A percentile compares a stretch with the other conserved stretches of the same genome.
phyloP scores from a whole-genome alignment of 1,140 invertebrate species.

The Bathynomus jamesi region DNA sequence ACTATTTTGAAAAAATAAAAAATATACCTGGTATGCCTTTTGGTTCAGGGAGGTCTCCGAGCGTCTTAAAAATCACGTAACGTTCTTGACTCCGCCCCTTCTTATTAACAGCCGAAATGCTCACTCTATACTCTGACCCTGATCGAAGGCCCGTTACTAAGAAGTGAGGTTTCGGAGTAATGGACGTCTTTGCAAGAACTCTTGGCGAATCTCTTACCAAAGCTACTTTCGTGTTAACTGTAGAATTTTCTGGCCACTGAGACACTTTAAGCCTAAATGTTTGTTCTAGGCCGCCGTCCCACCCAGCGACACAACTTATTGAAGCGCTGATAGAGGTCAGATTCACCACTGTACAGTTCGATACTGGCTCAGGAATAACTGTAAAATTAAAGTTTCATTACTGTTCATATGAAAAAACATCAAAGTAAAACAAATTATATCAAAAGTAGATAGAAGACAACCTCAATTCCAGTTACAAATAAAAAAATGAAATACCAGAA shows the following conservation, averaged over 20 bases:
- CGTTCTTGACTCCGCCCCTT: constrained; percentile 61
- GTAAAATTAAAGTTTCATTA: no score
- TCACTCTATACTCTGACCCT: constrained; percentile 59
- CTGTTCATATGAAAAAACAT: no score
- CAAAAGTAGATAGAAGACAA: no score
- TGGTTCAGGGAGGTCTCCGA: neutral
- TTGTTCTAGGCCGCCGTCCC: constrained; percentile 73
- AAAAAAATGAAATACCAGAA: no score
- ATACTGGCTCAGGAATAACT: constrained; percentile 74
- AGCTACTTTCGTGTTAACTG: constrained; percentile 10
- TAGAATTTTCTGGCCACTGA: constrained; percentile 8
- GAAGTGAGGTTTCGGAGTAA: constrained; percentile 27
- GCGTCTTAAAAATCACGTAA: neutral
- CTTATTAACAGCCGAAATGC: constrained; percentile 75
- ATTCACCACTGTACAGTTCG: constrained; percentile 76
- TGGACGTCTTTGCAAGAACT: constrained; percentile 32
- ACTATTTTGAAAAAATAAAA: neutral
- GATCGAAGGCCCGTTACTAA: constrained; percentile 44
- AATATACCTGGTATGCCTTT: neutral
- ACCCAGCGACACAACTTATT: constrained; percentile 70
- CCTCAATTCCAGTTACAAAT: no score
- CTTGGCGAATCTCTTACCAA: constrained; percentile 19
- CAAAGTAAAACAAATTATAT: no score
- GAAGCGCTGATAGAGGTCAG: constrained; percentile 71
- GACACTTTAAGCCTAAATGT: constrained; percentile 26